Evolutionary conservation across 2,888 invertebrate species (phyloP).

Genomic region (Junonia oenone): DNA sequence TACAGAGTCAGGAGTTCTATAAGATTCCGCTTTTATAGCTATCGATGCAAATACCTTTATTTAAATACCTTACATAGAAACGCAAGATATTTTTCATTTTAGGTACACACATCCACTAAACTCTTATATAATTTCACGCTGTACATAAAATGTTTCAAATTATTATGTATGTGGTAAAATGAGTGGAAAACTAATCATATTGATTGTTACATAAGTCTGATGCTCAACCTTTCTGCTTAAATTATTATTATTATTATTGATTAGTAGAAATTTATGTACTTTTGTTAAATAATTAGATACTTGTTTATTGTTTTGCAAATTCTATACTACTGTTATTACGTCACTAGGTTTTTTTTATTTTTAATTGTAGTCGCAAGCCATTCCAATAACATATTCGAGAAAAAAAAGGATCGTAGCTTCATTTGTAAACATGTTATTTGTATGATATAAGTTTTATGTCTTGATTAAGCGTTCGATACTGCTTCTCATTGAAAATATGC

Average conservation of each 20-base stretch:
- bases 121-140: background rate
- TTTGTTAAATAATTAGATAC: slow-evolving; percentile 42
- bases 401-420: slow-evolving; percentile 39
- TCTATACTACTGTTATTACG: slow-evolving; percentile 45
- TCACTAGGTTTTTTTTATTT: slow-evolving; percentile 46
- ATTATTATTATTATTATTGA: slow-evolving; percentile 46
- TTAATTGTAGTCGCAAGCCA: slow-evolving; percentile 49
- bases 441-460: slow-evolving; percentile 37
- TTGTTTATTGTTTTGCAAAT: slow-evolving; percentile 55
- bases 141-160: slow-evolving; percentile 51
- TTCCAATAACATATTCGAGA: slow-evolving; percentile 28
- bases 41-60: too few species aligned
- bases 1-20: too few species aligned
- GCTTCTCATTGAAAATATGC: slow-evolving; percentile 47
- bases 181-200: slow-evolving; percentile 46
- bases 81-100: background rate
- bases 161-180: slow-evolving; percentile 57
- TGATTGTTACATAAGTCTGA: slow-evolving; percentile 51
- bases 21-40: too few species aligned
- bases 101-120: background rate
- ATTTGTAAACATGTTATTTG: slow-evolving; percentile 35
- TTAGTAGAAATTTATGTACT: slow-evolving; percentile 43
- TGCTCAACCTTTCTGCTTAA: slow-evolving; percentile 72
- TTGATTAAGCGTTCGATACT: slow-evolving; percentile 38
- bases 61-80: background rate